These are phyloP conservation scores for Cariama cristata DNA, from an alignment of 2,113 vertebrate genomes.

Conservation along the genomic window DNA sequence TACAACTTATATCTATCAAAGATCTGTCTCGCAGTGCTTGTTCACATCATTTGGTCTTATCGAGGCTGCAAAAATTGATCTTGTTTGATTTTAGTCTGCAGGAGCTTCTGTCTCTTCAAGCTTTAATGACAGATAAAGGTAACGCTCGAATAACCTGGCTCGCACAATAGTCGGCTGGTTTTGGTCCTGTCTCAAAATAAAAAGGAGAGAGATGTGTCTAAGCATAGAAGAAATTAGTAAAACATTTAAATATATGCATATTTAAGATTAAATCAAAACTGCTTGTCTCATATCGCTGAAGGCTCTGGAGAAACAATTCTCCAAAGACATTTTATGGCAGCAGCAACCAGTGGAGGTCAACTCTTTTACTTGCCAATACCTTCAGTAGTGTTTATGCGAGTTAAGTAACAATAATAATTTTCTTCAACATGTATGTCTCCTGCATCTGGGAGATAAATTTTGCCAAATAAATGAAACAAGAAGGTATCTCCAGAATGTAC, in stretches of 20 bases:
- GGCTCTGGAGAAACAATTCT: neutral
- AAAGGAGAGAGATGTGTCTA: neutral
- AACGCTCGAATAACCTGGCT: neutral
- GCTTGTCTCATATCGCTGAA: neutral
- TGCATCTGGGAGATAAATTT: neutral
- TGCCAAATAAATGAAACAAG: neutral
- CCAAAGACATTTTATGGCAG: neutral
- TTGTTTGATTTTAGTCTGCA: neutral
- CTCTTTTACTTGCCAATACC: neutral
- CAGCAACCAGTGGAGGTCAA: neutral
- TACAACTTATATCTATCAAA: neutral
- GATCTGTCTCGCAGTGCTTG: neutral
- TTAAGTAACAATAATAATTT: neutral
- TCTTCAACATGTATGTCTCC: neutral
- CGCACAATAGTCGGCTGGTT: rapidly evolving
- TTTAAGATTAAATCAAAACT: neutral
- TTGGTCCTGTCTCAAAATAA: neutral
- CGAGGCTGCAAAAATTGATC: neutral
- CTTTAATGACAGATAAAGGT: neutral
- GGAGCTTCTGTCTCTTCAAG: neutral
- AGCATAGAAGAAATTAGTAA: neutral
- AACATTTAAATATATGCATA: neutral
- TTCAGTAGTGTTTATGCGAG: neutral
- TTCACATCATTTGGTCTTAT: neutral
- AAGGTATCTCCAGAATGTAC: neutral